Evolutionary conservation across 2,888 invertebrate genomes (phyloP).

Genomic region (Pasiphila rectangulata): DNA sequence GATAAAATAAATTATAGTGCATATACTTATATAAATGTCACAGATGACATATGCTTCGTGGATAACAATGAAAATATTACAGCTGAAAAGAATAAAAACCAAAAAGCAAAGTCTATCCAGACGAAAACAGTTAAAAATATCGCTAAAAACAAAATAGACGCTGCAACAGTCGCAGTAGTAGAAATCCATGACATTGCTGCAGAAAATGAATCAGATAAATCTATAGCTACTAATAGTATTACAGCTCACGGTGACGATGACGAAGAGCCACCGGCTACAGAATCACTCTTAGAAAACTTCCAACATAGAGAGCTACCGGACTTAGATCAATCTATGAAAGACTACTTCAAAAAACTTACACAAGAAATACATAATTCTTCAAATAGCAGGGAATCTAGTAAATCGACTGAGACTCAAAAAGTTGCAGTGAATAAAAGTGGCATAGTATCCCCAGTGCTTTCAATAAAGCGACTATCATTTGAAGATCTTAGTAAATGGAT

Average conservation of each 20-base stretch:
- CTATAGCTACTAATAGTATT: conserved; percentile 57
- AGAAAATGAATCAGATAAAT: conserved; percentile 40
- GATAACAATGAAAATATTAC: conserved; percentile 20
- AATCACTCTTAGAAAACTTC: conserved; percentile 39
- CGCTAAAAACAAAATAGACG: not conserved
- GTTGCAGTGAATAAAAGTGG: conserved; percentile 3
- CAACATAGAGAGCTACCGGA: conserved; percentile 49
- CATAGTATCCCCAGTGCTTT: conserved; percentile 39
- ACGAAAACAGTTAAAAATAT: conserved; percentile 10
- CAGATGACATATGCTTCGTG: conserved; percentile 33
- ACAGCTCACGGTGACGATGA: conserved; percentile 56
- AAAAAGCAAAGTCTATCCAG: conserved; percentile 7
- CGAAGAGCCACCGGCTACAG: conserved; percentile 51
- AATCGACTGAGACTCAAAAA: not conserved
- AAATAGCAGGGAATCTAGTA: conserved; percentile 16
- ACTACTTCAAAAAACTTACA: conserved; percentile 50
- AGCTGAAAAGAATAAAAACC: conserved; percentile 1
- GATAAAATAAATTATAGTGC: conserved; percentile 42
- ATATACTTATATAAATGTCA: conserved; percentile 30
- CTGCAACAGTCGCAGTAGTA: not conserved
- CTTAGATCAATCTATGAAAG: conserved; percentile 42
- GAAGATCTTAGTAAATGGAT: conserved; percentile 41
- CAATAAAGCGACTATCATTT: conserved; percentile 37
- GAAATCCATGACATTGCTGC: conserved; percentile 9
- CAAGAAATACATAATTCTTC: conserved; percentile 35